phyloP scores from a whole-genome alignment of 2,888 invertebrate genomes.

The Hirudinaria manillensis region DNA sequence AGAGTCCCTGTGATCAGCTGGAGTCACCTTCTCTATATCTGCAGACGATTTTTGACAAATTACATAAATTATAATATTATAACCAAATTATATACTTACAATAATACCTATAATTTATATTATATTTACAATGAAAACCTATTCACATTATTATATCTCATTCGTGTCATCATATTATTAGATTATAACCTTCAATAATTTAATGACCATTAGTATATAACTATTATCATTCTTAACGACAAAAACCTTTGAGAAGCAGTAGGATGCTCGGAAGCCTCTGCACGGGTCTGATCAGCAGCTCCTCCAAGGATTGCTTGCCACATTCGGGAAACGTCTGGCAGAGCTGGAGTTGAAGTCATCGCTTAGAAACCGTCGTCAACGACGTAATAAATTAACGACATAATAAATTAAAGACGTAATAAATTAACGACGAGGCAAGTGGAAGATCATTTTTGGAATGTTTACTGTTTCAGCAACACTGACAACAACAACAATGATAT shows the following conservation, averaged over 20 bases:
- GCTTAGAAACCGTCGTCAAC: neutral
- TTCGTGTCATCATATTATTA: too few relatives aligned
- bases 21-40: too few relatives aligned
- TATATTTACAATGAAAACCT: too few relatives aligned
- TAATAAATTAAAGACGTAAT: neutral
- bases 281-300: conserved; percentile 91
- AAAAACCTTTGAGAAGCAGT: conserved; percentile 78
- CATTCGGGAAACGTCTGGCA: conserved; percentile 75
- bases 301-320: conserved; percentile 87
- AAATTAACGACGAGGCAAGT: neutral
- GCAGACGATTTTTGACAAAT: too few relatives aligned
- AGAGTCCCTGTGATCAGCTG: too few relatives aligned
- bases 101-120: too few relatives aligned
- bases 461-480: neutral
- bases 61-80: too few relatives aligned
- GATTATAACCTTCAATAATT: too few relatives aligned
- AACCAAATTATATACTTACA: too few relatives aligned
- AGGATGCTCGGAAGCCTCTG: conserved; percentile 94
- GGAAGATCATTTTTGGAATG: neutral
- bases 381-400: neutral
- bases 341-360: conserved; percentile 60
- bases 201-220: too few relatives aligned
- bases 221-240: too few relatives aligned
- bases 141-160: too few relatives aligned
- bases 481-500: neutral